These are phyloP conservation scores for Drosophila setifemur DNA, from an alignment of 1,140 invertebrate species.

Conservation along the genomic window DNA sequence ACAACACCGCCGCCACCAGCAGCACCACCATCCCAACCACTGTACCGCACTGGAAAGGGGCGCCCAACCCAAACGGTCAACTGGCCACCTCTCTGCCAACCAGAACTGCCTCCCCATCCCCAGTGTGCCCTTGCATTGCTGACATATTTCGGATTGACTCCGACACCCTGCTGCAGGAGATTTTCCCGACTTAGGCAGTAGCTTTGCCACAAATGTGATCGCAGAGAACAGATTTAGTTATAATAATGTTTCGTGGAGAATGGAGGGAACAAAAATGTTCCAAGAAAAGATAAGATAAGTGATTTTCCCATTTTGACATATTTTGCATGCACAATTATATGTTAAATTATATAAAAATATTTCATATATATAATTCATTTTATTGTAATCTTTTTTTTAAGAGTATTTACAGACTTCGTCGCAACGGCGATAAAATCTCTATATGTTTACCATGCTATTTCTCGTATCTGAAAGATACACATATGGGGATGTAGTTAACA, in stretches of 20 bases:
- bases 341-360: no score
- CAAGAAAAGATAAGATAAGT: no score
- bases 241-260: no score
- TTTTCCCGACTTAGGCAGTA: neutral
- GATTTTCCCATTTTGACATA: no score
- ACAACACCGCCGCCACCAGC: slow-evolving; percentile 38
- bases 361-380: no score
- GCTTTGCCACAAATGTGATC: neutral
- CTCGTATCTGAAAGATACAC: slow-evolving; percentile 1
- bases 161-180: neutral
- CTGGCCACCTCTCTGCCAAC: slow-evolving; percentile 5
- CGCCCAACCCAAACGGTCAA: slow-evolving; percentile 24
- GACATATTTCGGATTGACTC: slow-evolving; percentile 63
- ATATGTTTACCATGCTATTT: no score
- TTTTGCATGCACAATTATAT: no score
- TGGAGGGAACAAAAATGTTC: no score
- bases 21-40: slow-evolving; percentile 1
- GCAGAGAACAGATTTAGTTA: no score
- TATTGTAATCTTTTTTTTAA: no score
- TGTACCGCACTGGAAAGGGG: slow-evolving; percentile 23
- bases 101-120: neutral
- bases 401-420: no score
- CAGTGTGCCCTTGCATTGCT: slow-evolving; percentile 37
- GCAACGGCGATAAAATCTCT: no score
- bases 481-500: slow-evolving; percentile 15